Base-by-base conservation (phyloP, 2,888 invertebrate genomes). In the Sialis lutaria region DNA sequence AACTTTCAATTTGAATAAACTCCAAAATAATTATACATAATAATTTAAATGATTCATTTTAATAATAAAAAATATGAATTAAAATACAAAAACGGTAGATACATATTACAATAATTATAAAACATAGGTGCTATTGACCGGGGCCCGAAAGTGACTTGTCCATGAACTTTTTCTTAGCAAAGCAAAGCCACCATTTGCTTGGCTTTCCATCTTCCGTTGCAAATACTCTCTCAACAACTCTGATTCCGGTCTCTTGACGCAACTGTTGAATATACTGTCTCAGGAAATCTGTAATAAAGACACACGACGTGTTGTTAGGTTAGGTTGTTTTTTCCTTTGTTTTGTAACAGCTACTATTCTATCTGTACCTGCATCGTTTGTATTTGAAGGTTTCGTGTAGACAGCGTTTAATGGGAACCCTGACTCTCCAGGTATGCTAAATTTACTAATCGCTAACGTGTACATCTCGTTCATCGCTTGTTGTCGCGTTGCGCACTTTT, bases 141-240 rank as follows among this genome's bases (percentile, higher is more conserved):
- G 90, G 91, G 1, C 82, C 88, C 33, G 90, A 83, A 32, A 98
- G 70, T 32, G 92, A 92, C 64, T 97, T 97, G 64, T 98, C 98
- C 96, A 98, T 97, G 64, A 98, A 98, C 75, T 93, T 95, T 77
- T 95, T 93, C 63, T 95, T 95, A 32, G 95, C 87, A 70, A 99
- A 98, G 64, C 98, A 98, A 48, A 96, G 70, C 98, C 98, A 98
- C 98, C 98, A 98, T 69, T 98, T 98, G 62, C 89, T 92, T 6
- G 97, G 95, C 60, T 92, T 93, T 6, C 92, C 93, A 62, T 90
- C 90, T 53, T 87, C 87, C 8, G 79, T 75, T 41, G 79, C 81
- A 65, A 91, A 96, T 2, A 89, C 97, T 68, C 84, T 88, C 50
- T 96, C 95, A 63, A 88, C 81, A 9, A 99, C 79, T 53, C 98